Percentiles rank a stretch among this genome's conserved stretches.
phyloP scores from a whole-genome alignment of 2,797 vertebrate species.

The Rhabdophis nuchalis region DNA sequence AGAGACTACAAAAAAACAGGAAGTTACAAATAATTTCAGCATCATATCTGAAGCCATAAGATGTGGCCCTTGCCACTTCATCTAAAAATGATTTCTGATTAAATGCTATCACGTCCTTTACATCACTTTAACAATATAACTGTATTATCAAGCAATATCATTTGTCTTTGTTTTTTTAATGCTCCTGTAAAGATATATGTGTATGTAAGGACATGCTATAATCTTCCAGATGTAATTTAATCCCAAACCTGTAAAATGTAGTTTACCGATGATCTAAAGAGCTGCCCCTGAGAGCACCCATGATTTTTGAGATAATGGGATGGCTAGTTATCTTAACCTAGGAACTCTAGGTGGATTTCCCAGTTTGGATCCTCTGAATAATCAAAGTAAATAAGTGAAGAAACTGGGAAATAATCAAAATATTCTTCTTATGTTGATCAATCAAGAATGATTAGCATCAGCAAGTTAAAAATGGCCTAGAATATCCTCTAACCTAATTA shows the following conservation, averaged over 20 bases:
- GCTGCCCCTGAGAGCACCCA: neutral
- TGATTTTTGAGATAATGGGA: neutral
- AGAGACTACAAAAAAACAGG: neutral
- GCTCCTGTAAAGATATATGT: neutral
- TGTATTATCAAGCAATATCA: neutral
- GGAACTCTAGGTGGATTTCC: neutral
- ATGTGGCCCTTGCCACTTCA: neutral
- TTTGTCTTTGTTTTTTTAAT: neutral
- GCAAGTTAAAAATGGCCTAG: constrained; percentile 32
- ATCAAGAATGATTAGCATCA: neutral
- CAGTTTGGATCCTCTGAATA: neutral
- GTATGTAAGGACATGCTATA: neutral
- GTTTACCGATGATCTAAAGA: neutral
- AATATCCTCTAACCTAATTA: constrained; percentile 36
- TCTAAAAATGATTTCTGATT: neutral
- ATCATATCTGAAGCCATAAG: neutral
- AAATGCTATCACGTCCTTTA: neutral
- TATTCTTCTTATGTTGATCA: neutral
- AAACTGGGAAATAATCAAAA: neutral
- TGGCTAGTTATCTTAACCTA: neutral
- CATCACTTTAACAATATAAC: neutral
- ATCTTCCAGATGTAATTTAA: neutral
- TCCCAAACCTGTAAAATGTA: neutral
- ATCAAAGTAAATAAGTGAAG: neutral
- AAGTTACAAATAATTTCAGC: neutral